Evolutionary conservation across 2,797 vertebrate genomes (phyloP).

Genomic region (Tauraco hartlaubi): DNA sequence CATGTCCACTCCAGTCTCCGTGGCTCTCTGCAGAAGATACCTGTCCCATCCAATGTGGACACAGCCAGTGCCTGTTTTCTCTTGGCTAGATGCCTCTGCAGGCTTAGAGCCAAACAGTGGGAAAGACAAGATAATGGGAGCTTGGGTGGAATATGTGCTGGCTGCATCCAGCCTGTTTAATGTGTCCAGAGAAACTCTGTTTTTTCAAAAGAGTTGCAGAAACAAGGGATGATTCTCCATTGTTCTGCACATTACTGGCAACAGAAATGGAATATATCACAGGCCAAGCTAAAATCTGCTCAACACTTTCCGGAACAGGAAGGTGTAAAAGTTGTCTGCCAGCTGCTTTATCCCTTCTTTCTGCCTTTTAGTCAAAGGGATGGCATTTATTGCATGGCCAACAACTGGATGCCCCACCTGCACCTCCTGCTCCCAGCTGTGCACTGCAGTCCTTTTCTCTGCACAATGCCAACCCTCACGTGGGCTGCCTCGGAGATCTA

Average conservation of each 20-base stretch:
- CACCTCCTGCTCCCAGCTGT: background rate
- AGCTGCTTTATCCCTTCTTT: constrained; percentile 17
- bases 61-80: background rate
- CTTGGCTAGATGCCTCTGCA: background rate
- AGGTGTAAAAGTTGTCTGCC: constrained; percentile 2
- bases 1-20: background rate
- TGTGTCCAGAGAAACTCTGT: background rate
- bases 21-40: background rate
- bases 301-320: background rate
- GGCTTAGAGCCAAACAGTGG: background rate
- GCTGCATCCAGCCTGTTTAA: constrained; percentile 5
- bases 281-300: background rate
- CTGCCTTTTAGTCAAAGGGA: background rate
- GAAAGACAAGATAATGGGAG: constrained; percentile 19
- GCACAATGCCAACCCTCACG: rapidly evolving
- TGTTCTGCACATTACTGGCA: background rate
- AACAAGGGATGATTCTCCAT: constrained; percentile 5
- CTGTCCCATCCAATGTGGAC: background rate
- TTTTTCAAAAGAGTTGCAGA: background rate
- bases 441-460: background rate
- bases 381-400: background rate
- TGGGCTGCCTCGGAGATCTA: background rate
- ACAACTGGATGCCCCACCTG: background rate
- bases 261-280: constrained; percentile 28
- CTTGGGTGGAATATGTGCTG: background rate